Evolutionary conservation across 1,140 invertebrate species (phyloP).

Genomic region (Brachionus asplanchnoidis): DNA sequence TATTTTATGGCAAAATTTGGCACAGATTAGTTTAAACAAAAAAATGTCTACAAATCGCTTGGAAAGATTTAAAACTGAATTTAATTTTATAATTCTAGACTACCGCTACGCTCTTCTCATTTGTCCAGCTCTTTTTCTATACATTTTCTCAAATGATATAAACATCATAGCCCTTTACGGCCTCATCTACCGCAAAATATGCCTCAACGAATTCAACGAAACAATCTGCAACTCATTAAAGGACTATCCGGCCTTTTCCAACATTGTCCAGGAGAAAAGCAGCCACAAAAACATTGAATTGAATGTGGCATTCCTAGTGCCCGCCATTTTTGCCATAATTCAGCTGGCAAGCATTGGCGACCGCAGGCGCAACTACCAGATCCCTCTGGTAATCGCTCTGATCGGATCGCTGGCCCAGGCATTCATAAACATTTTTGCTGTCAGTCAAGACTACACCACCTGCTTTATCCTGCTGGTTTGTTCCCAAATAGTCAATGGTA

Average conservation of each 20-base stretch:
- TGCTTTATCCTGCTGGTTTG: neutral
- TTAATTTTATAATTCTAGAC: neutral
- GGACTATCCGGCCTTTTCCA: neutral
- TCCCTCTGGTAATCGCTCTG: neutral
- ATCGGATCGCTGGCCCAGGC: slow-evolving; percentile 29
- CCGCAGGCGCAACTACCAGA: neutral
- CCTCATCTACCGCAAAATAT: slow-evolving; percentile 8
- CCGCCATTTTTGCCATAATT: slow-evolving; percentile 32
- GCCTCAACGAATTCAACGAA: slow-evolving; percentile 8
- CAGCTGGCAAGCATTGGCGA: slow-evolving; percentile 22
- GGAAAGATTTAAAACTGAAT: neutral
- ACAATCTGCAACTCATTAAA: neutral
- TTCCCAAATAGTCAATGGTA: slow-evolving; percentile 28
- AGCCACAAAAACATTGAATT: neutral
- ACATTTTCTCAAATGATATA: slow-evolving; percentile 37
- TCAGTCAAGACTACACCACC: neutral
- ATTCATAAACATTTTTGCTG: slow-evolving; percentile 26
- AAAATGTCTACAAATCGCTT: neutral
- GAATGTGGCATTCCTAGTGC: slow-evolving; percentile 14
- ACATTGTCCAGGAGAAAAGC: slow-evolving; percentile 2
- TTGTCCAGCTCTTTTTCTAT: slow-evolving; percentile 30
- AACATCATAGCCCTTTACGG: slow-evolving; percentile 25
- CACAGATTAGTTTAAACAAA: neutral
- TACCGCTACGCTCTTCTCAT: slow-evolving; percentile 11
- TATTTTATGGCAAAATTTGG: neutral